Evolutionary conservation across 2,888 invertebrate species (phyloP).

Genomic region (Bedellia somnulentella): DNA sequence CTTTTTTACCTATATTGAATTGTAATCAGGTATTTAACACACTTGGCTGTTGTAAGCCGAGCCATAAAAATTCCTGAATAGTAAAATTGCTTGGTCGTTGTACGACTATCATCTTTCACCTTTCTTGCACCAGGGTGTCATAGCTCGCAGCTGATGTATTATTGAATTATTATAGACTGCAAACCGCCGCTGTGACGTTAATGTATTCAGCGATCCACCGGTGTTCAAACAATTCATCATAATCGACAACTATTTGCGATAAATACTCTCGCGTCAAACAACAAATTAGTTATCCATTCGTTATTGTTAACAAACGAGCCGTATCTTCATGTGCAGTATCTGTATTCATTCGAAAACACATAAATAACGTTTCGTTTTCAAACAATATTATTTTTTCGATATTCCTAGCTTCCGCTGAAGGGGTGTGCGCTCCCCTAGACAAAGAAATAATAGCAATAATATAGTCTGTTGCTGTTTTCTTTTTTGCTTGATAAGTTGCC

Average conservation of each 20-base stretch:
- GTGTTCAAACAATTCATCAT: conserved; percentile 27
- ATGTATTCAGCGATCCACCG: conserved; percentile 27
- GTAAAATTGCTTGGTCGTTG: too few species aligned
- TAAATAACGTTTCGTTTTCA: conserved; percentile 5
- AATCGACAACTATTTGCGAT: conserved; percentile 32
- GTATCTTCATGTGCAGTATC: conserved; percentile 17
- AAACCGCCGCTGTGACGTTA: conserved; percentile 18
- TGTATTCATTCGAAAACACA: conserved; percentile 5
- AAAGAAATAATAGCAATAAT: too few species aligned
- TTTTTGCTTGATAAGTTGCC: too few species aligned
- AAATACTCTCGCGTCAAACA: conserved; percentile 31
- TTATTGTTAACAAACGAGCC: conserved; percentile 28
- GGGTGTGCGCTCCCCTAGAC: too few species aligned
- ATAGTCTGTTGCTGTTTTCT: too few species aligned
- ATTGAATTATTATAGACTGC: conserved; percentile 13
- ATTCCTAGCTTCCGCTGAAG: too few species aligned
- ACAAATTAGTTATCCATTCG: conserved; percentile 44
- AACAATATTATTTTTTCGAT: too few species aligned
- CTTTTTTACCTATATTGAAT: too few species aligned
- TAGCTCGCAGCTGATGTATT: conserved; percentile 25
- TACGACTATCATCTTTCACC: too few species aligned
- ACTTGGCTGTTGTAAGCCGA: too few species aligned
- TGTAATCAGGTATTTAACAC: too few species aligned
- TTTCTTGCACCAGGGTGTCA: not conserved
- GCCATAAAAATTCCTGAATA: too few species aligned